phyloP scores from a whole-genome alignment of 2,797 vertebrate species.

The Lutjanus campechanus region DNA sequence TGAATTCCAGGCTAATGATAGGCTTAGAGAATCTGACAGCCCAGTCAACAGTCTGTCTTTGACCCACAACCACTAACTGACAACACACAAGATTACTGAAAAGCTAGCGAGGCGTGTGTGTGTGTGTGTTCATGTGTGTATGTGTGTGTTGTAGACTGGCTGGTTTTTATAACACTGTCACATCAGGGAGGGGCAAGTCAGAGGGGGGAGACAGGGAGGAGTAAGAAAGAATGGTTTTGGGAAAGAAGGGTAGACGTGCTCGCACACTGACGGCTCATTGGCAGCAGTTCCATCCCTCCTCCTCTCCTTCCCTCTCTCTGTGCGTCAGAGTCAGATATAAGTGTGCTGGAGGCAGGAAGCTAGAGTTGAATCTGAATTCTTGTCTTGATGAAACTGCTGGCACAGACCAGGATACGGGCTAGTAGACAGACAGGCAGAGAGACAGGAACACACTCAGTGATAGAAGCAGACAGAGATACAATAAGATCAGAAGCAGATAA shows the following conservation, averaged over 20 bases:
- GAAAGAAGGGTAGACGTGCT: conserved; percentile 56
- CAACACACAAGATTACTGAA: conserved; percentile 75
- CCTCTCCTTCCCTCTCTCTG: conserved; percentile 54
- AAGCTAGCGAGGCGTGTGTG: conserved; percentile 34
- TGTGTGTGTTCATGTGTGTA: conserved; percentile 14
- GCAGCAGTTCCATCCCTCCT: conserved; percentile 52
- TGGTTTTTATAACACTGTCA: conserved; percentile 67
- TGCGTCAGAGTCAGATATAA: conserved; percentile 77
- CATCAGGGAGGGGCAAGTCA: conserved; percentile 44
- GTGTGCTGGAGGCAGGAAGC: conserved; percentile 78
- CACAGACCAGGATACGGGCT: conserved; percentile 47
- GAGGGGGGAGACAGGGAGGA: conserved; percentile 38
- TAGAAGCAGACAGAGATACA: conserved; percentile 23
- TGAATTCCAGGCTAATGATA: conserved; percentile 87
- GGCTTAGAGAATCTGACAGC: conserved; percentile 78
- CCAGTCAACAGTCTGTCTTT: conserved; percentile 78
- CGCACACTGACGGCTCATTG: conserved; percentile 56
- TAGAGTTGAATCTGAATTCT: conserved; percentile 64
- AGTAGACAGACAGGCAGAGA: conserved; percentile 6
- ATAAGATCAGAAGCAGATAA: conserved; percentile 37
- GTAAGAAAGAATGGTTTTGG: conserved; percentile 53
- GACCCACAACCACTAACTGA: conserved; percentile 78
- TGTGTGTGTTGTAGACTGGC: conserved; percentile 25
- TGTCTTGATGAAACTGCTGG: conserved; percentile 65
- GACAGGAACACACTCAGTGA: conserved; percentile 15